A percentile compares a stretch with the other conserved stretches of the same genome.
These are phyloP conservation scores for Pelvicachromis taeniatus DNA, from an alignment of 2,113 vertebrate species.

Conservation along the genomic window DNA sequence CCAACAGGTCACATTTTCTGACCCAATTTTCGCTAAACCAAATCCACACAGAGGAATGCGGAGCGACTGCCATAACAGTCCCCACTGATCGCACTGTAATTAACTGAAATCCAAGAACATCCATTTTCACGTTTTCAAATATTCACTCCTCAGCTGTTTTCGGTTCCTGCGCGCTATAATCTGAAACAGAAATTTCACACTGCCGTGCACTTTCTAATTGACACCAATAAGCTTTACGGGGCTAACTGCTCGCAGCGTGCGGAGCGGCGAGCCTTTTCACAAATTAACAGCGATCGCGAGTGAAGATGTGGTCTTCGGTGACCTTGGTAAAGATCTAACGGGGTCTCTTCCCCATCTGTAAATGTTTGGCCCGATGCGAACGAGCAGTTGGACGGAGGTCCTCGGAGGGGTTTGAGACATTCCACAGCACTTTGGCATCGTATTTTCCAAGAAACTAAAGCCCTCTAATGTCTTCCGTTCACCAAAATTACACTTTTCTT, in stretches of 20 bases:
- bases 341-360: constrained; percentile 64
- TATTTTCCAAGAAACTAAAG: constrained; percentile 65
- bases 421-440: constrained; percentile 62
- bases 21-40: not conserved
- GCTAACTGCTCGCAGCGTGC: not conserved
- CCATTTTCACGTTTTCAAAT: constrained; percentile 22
- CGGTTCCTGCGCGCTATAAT: not conserved
- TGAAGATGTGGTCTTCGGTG: constrained; percentile 32
- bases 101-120: constrained; percentile 30
- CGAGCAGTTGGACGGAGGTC: constrained; percentile 38
- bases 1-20: not conserved
- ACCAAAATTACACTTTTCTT: constrained; percentile 54
- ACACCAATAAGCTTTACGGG: not conserved
- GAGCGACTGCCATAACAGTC: not conserved
- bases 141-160: constrained; percentile 5
- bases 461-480: constrained; percentile 63
- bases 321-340: constrained; percentile 55
- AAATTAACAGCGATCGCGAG: not conserved
- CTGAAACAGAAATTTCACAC: not conserved
- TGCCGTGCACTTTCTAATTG: not conserved
- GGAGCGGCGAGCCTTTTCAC: not conserved
- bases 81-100: constrained; percentile 7
- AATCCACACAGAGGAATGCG: not conserved
- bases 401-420: constrained; percentile 62
- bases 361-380: constrained; percentile 54